phyloP scores from a whole-genome alignment of 2,888 invertebrate genomes.

The Notodonta dromedarius region DNA sequence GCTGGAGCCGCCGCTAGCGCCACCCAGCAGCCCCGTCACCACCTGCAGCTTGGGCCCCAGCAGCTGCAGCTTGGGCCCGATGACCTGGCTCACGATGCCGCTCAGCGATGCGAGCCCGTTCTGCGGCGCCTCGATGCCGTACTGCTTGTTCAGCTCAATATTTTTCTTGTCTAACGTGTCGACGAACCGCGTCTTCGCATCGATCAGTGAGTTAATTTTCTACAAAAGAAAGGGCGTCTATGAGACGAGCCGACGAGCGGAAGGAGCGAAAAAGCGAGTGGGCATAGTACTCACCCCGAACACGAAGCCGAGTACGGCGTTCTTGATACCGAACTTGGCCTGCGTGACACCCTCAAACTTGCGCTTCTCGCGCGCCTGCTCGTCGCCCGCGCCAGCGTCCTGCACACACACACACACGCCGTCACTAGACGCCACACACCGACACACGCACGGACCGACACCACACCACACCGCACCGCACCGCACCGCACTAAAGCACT shows the following conservation, averaged over 20 bases:
- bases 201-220: slow-evolving; percentile 93
- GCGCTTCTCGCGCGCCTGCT: slow-evolving; percentile 87
- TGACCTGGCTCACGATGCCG: slow-evolving; percentile 87
- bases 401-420: slow-evolving; percentile 72
- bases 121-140: slow-evolving; percentile 88
- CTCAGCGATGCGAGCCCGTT: slow-evolving; percentile 85
- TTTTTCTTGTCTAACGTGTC: slow-evolving; percentile 88
- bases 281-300: slow-evolving; percentile 88
- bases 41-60: slow-evolving; percentile 87
- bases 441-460: slow-evolving; percentile 29
- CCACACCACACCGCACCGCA: slow-evolving; percentile 13
- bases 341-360: slow-evolving; percentile 87
- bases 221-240: slow-evolving; percentile 66
- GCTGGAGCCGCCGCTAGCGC: slow-evolving; percentile 83
- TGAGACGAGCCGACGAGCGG: slow-evolving; percentile 22
- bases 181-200: slow-evolving; percentile 90
- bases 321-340: slow-evolving; percentile 89
- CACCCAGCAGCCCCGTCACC: slow-evolving; percentile 82
- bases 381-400: slow-evolving; percentile 68
- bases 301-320: slow-evolving; percentile 91
- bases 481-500: slow-evolving; percentile 31
- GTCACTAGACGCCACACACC: slow-evolving; percentile 34
- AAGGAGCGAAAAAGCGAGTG: neutral
- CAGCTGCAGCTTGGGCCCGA: slow-evolving; percentile 88
- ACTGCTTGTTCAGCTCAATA: slow-evolving; percentile 90